Percentiles rank a stretch among this genome's conserved stretches.
Conservation (phyloP, 2,888 invertebrate genomes). For the Selenia dentaria region DNA sequence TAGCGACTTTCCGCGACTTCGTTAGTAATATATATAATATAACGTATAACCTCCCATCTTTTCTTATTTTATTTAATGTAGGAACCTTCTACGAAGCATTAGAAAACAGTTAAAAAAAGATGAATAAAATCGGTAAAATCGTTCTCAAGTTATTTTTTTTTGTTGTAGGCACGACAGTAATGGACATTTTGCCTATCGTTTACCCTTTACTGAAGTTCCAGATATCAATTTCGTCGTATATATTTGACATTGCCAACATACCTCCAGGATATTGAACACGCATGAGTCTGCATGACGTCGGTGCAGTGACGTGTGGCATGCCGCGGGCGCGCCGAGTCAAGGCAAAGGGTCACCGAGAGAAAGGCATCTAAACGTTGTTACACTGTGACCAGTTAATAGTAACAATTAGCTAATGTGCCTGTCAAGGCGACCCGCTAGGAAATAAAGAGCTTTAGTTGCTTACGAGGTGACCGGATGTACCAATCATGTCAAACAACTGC, state of each 20-base stretch:
- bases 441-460: not conserved
- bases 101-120: too few species aligned
- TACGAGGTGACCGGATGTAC: conserved; percentile 17
- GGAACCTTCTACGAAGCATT: too few species aligned
- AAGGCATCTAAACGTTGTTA: conserved; percentile 58
- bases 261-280: conserved; percentile 4
- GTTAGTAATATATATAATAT: too few species aligned
- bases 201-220: too few species aligned
- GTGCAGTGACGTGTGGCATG: conserved; percentile 69
- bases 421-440: conserved; percentile 19
- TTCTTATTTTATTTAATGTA: too few species aligned
- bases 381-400: conserved; percentile 29
- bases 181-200: too few species aligned
- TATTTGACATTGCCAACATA: not conserved
- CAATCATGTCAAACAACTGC: not conserved
- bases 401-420: conserved; percentile 34
- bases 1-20: too few species aligned
- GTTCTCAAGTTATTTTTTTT: too few species aligned
- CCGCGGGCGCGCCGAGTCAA: conserved; percentile 79
- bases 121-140: too few species aligned
- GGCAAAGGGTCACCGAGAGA: conserved; percentile 77
- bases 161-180: too few species aligned
- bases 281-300: conserved; percentile 30
- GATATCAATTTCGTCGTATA: too few species aligned
- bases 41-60: too few species aligned